These are phyloP conservation scores for Rhincodon typus DNA, from an alignment of 2,797 vertebrate species.

Conservation along the genomic window DNA sequence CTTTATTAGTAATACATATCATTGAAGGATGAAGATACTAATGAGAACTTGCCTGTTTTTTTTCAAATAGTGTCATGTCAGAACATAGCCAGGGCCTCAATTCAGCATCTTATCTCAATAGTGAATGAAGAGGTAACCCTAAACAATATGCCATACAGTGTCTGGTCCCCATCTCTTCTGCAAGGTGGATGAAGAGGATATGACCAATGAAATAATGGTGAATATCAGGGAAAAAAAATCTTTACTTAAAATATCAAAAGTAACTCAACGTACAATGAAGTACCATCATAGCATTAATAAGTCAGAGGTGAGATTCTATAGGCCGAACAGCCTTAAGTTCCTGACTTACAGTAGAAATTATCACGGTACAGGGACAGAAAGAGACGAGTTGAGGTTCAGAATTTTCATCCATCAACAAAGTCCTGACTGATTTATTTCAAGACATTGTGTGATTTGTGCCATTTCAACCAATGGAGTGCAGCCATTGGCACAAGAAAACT, in stretches of 20 bases:
- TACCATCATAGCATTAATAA: background rate
- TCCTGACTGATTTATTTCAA: background rate
- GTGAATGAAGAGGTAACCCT: background rate
- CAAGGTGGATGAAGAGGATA: background rate
- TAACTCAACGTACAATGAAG: background rate
- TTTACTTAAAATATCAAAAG: constrained; percentile 6
- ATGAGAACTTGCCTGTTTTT: too few relatives aligned
- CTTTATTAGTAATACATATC: background rate
- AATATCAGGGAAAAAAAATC: background rate
- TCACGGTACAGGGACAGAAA: background rate
- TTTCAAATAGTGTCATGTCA: background rate
- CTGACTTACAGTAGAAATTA: background rate
- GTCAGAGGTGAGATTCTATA: background rate
- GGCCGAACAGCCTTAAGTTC: background rate
- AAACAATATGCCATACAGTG: background rate
- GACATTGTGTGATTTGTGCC: background rate
- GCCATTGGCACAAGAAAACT: background rate
- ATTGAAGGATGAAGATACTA: background rate
- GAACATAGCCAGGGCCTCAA: background rate
- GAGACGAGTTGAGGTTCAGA: background rate
- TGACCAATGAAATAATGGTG: background rate
- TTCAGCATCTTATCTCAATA: background rate
- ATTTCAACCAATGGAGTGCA: too few relatives aligned
- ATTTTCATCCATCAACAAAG: background rate
- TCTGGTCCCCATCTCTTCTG: background rate